Evolutionary conservation across 2,797 vertebrate genomes (phyloP), one percentile per base, ranked within the genome.

Genomic region (Phyllotis vaccarum): DNA sequence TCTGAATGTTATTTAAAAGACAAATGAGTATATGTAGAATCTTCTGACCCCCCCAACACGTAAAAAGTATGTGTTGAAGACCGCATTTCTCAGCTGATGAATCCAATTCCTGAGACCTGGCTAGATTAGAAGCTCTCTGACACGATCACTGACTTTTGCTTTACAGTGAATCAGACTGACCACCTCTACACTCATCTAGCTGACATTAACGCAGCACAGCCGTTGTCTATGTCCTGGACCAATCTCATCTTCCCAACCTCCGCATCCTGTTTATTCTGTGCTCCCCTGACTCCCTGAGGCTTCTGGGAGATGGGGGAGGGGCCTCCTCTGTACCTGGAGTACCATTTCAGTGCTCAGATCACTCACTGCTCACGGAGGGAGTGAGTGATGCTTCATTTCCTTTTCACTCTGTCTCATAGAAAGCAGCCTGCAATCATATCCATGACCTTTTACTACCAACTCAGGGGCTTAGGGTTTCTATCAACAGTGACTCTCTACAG

Each of bases 381-480:
- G 54, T n/a, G 37, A 43, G 46, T 60, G 68, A 56, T 52, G 22
- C 17, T 54, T 93, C 58, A 22, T 78, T 87, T 91, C 22, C 92
- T 46, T 91, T 76, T 19, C 70, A 43, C 62, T 91, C 62, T 31
- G 79, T 92, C 86, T 88, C 79, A n/a, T n/a, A 87, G 46, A 82
- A 94, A 82, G 72, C 31, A 92, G 66, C 62, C 0, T 89, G 54
- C 56, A 78, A 12, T 43, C 54, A 0, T 46, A 54, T 49, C n/a
- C 74, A 10, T 86, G 46, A 52, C n/a, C 46, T 93, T 97, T 66
- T 82, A 60, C 49, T 83, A 58, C 46, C 11, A 87, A 89, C 52
- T 81, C 19, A 76, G 17, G 31, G 60, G 87, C 79, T 94, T 40
- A 85, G 78, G 78, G 49, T 96, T 80, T 46, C 76, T 22, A 90